A percentile compares a stretch with the other conserved stretches of the same genome.
phyloP scores from a whole-genome alignment of 1,140 invertebrate genomes.

The Popillia japonica region DNA sequence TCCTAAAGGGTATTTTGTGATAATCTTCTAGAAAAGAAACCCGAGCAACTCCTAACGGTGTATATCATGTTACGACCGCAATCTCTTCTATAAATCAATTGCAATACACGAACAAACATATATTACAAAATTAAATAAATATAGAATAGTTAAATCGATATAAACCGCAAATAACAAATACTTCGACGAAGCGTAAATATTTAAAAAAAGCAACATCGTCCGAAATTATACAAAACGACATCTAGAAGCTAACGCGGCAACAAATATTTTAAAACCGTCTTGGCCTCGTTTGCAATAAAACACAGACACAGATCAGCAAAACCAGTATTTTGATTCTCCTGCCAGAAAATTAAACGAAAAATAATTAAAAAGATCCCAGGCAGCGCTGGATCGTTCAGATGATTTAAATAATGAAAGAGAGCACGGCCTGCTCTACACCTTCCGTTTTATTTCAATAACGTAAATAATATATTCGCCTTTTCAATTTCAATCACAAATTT shows the following conservation, averaged over 20 bases:
- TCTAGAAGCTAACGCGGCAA: conserved; percentile 16
- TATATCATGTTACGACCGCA: no score
- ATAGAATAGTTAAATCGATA: conserved; percentile 25
- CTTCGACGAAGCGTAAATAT: conserved; percentile 27
- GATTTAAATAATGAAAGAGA: conserved; percentile 26
- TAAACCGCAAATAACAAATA: conserved; percentile 20
- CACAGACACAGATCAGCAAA: background rate
- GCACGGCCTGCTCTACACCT: background rate
- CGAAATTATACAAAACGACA: conserved; percentile 30
- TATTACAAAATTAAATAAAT: conserved; percentile 13
- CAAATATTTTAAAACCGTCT: conserved; percentile 24
- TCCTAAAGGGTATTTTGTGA: no score
- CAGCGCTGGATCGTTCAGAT: conserved; percentile 2
- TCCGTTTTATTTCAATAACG: conserved; percentile 28
- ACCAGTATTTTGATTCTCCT: conserved; percentile 15
- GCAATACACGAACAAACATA: background rate
- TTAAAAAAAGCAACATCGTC: conserved; percentile 24
- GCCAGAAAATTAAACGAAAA: conserved; percentile 16
- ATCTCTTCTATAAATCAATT: no score
- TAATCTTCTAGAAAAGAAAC: no score
- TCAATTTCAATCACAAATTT: conserved; percentile 31
- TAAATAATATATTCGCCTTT: conserved; percentile 33
- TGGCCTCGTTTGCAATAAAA: conserved; percentile 15
- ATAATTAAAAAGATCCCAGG: background rate
- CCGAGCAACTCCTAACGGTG: no score